Conservation (phyloP, 2,113 vertebrate species). For the Crotalus helleri region DNA sequence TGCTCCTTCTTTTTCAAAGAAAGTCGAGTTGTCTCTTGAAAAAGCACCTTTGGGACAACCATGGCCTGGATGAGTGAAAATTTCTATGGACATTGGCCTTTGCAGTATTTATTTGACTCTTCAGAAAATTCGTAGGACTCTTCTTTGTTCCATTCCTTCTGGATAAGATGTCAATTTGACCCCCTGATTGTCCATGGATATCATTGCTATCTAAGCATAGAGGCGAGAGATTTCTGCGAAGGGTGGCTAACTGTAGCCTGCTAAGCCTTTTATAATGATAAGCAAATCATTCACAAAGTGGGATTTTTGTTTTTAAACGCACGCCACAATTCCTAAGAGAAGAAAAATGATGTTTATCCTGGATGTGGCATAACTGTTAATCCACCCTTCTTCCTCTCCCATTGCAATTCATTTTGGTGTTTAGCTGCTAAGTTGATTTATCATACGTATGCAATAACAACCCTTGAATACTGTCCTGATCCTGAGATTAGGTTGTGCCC, state of each 20-base stretch:
- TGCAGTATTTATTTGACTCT: not conserved
- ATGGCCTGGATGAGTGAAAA: not conserved
- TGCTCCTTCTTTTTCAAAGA: not conserved
- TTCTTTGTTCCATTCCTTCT: not conserved
- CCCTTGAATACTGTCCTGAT: not conserved
- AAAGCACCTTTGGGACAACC: not conserved
- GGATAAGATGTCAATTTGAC: not conserved
- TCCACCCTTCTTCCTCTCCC: not conserved
- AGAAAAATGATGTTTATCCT: not conserved
- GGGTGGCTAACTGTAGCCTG: not conserved
- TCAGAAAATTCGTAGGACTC: not conserved
- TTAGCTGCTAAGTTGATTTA: no score
- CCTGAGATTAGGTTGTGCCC: not conserved
- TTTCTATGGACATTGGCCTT: not conserved
- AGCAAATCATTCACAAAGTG: not conserved
- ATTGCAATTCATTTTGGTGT: not conserved
- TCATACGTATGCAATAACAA: not conserved
- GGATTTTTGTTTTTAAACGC: not conserved
- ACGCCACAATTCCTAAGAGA: not conserved
- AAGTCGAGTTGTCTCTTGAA: not conserved
- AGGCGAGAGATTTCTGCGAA: no score
- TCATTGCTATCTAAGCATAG: not conserved
- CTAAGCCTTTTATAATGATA: not conserved
- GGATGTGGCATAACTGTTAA: not conserved
- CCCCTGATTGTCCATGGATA: not conserved